phyloP scores from a whole-genome alignment of 2,113 vertebrate species.

The Pelodiscus sinensis region DNA sequence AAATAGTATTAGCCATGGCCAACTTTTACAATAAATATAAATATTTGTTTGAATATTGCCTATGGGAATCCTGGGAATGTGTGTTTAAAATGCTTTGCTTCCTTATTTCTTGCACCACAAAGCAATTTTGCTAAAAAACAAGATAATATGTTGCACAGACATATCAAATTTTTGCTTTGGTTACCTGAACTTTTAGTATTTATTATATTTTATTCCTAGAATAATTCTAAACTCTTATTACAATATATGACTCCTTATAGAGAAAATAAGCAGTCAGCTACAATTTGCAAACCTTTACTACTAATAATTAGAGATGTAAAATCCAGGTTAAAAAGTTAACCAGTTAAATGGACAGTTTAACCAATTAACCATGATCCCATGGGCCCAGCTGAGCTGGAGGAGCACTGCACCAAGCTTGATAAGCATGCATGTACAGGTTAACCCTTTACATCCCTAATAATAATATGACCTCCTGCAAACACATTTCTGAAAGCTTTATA shows the following conservation, averaged over 20 bases:
- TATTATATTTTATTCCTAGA: not conserved
- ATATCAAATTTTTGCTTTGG: not conserved
- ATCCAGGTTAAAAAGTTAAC: too few relatives aligned
- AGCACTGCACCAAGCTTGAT: too few relatives aligned
- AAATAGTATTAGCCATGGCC: not conserved
- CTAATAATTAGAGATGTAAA: too few relatives aligned
- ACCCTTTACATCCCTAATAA: too few relatives aligned
- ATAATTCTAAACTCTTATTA: not conserved
- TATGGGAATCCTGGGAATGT: not conserved
- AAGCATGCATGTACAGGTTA: too few relatives aligned
- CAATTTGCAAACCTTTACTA: too few relatives aligned
- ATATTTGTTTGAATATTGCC: not conserved
- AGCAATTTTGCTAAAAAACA: not conserved
- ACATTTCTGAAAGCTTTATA: too few relatives aligned
- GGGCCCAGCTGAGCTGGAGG: too few relatives aligned
- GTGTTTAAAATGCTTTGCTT: not conserved
- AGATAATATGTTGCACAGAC: not conserved
- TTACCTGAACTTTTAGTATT: not conserved
- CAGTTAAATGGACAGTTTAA: too few relatives aligned
- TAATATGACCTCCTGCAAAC: too few relatives aligned
- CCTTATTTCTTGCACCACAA: not conserved
- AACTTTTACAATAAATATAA: not conserved
- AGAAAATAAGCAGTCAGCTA: too few relatives aligned
- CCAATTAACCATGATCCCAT: too few relatives aligned
- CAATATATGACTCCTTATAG: not conserved